Conservation (phyloP, 2,113 vertebrate genomes). For the Okapia johnstoni region DNA sequence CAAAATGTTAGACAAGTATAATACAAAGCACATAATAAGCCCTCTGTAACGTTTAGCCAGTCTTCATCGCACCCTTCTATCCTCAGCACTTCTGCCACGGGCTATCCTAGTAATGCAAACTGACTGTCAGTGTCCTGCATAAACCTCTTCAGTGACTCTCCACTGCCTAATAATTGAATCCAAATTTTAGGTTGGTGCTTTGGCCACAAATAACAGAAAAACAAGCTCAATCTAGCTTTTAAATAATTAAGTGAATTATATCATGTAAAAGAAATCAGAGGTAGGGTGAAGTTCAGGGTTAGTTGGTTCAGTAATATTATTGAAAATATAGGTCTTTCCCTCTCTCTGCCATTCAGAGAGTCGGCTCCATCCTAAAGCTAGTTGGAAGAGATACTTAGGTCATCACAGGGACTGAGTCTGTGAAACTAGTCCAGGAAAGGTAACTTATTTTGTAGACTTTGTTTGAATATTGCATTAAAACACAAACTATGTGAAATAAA, state of each 20-base stretch:
- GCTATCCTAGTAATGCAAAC: not conserved
- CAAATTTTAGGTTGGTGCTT: not conserved
- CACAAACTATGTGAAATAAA: not conserved
- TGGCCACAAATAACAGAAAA: not conserved
- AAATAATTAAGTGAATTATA: not conserved
- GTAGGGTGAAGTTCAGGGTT: not conserved
- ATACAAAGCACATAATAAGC: not conserved
- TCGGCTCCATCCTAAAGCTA: not conserved
- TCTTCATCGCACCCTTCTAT: not conserved
- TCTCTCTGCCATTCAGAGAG: not conserved
- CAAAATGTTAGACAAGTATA: not conserved
- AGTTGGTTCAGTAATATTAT: not conserved
- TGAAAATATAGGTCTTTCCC: not conserved
- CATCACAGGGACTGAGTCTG: not conserved
- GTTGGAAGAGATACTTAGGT: not conserved
- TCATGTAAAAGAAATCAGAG: not conserved
- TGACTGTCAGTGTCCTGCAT: not conserved
- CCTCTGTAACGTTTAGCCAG: not conserved
- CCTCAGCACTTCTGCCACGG: not conserved
- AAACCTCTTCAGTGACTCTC: not conserved
- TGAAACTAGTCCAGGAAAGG: not conserved
- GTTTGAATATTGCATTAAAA: slow-evolving; percentile 6
- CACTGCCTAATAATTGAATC: not conserved
- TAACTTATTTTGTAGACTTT: slow-evolving; percentile 23
- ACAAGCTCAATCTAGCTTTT: not conserved